Percentiles rank a stretch among this genome's conserved stretches.
Evolutionary conservation across 2,113 vertebrate genomes (phyloP).

Genomic region (Pangasianodon gigas): DNA sequence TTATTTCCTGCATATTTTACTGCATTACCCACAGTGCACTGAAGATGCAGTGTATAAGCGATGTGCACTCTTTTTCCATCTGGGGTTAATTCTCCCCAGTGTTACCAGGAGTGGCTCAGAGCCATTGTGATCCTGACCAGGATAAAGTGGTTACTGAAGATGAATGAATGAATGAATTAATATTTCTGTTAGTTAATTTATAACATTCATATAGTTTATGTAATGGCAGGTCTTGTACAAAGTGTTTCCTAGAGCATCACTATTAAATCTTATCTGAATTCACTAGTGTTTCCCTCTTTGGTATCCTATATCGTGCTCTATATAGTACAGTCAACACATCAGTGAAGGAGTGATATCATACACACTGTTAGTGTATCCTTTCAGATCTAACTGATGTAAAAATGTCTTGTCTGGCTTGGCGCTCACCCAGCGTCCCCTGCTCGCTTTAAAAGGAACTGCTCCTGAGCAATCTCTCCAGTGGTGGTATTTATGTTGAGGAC

Average conservation of each 20-base stretch:
- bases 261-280: not conserved
- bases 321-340: not conserved
- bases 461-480: slow-evolving; percentile 69
- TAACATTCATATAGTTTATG: not conserved
- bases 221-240: not conserved
- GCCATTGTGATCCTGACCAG: not conserved
- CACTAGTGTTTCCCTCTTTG: not conserved
- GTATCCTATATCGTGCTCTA: not conserved
- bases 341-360: not conserved
- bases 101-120: not conserved
- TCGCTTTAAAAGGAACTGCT: slow-evolving; percentile 83
- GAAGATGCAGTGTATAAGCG: not conserved
- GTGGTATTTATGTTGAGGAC: slow-evolving; percentile 79
- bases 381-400: slow-evolving; percentile 47
- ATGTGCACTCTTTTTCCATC: not conserved
- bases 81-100: not conserved
- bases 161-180: not conserved
- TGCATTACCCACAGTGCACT: not conserved
- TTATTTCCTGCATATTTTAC: not conserved
- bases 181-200: not conserved
- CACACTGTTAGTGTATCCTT: not conserved
- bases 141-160: not conserved
- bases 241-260: not conserved
- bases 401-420: slow-evolving; percentile 12
- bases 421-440: slow-evolving; percentile 71